Evolutionary conservation across 2,113 vertebrate genomes (phyloP).

Genomic region (Gobiocypris rarus): DNA sequence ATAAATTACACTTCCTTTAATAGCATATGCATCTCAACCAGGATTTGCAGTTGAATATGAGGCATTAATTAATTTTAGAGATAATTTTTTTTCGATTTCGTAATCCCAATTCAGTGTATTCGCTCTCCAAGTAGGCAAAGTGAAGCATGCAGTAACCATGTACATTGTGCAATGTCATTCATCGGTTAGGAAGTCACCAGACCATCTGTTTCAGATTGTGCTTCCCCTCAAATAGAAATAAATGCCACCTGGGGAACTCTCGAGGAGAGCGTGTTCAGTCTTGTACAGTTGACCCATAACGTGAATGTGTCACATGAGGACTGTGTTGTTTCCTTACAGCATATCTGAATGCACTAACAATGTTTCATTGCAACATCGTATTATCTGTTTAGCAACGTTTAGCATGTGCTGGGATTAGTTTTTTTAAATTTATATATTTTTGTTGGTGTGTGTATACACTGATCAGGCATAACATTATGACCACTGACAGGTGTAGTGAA

Average conservation of each 20-base stretch:
- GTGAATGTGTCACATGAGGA: not conserved
- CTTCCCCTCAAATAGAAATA: constrained; percentile 27
- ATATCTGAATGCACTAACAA: not conserved
- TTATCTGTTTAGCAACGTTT: not conserved
- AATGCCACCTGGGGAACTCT: constrained; percentile 29
- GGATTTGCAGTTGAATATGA: not conserved
- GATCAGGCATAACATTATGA: no score
- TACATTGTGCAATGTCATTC: not conserved
- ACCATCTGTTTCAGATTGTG: constrained; percentile 43
- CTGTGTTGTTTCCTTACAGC: not conserved
- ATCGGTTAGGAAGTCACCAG: constrained; percentile 1
- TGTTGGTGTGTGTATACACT: no score
- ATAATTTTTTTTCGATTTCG: not conserved
- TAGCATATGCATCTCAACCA: not conserved
- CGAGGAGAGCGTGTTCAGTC: not conserved
- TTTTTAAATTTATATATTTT: not conserved
- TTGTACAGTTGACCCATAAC: constrained; percentile 27
- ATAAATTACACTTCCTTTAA: not conserved
- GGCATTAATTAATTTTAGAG: not conserved
- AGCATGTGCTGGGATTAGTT: not conserved
- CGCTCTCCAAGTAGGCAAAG: not conserved
- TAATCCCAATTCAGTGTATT: not conserved
- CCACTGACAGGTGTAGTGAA: no score
- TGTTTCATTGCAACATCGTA: not conserved
- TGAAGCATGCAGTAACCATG: not conserved